Base-by-base conservation (phyloP, 2,888 invertebrate species). In the Odontocerum albicorne region DNA sequence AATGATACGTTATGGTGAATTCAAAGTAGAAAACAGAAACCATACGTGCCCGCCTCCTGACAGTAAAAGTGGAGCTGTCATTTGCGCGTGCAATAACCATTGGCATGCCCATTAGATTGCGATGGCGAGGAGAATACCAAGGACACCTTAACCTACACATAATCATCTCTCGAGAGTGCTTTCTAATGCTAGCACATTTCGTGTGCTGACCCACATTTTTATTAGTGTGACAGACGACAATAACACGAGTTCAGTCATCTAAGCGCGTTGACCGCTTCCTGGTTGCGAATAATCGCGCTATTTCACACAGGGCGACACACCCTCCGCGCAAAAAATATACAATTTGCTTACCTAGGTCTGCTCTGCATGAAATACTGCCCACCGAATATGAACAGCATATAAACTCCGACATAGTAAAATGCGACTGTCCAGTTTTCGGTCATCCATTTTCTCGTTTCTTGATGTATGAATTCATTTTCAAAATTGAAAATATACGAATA, bases 401-500 rank as follows among this genome's bases (percentile, higher is more conserved):
- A 99, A 63, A 90, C 80, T 62, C 91, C 92, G 62, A 90, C 79
- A 70, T 87, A 89, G 68, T 94, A 93, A 74, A 96, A 93, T 51
- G 92, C 91, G 69, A 90, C 86, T 54, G 92, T 93, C 98, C 98
- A 98, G 73, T 98, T 93, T 66, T 91, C 87, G 63, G 88, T 85
- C 95, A 98, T 97, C 95, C 96, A 97, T 75, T 87, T 86, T 69
- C 90, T 85, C 65, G 92, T 91, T 65, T 88, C 85, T 66, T 88
- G 84, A 69, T 95, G 92, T 68, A 92, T 90, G 74, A 96, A 98
- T 69, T 92, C 88, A 70, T 90, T 89, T 77, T 98, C 98, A 69
- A 97, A 96, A 68, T 92, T 90, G 77, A 98, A 95, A 70, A 95
- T 85, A 73, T 93, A 92, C 38, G 94, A 91, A 74, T 96, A 95